Base-by-base conservation (phyloP, 2,113 vertebrate genomes). In the Gulo gulo region DNA sequence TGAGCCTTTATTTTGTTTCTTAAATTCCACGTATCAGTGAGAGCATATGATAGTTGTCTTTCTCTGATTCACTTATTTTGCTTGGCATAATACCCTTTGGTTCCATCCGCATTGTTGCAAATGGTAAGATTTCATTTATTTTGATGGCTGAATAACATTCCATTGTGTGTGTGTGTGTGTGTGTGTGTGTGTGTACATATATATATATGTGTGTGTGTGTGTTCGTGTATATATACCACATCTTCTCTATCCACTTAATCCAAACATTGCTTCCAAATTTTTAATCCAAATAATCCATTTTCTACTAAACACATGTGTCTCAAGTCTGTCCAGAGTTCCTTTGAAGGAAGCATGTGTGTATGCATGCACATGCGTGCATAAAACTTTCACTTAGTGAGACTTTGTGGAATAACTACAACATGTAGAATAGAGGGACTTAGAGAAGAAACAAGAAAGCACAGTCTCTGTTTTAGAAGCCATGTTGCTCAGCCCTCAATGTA, bases 281-380 rank as follows among this genome's bases (percentile, higher is more conserved):
- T 93, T 96, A 84, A 91, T 61, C 59, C 9, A 90, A 73, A 18
- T 69, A 88, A 93, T 79, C 47, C 39, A 79, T 73, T 94, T 31
- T 55, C 21, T 91, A 81, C 13, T 78, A 88, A 91, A 78, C 23
- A 89, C 11, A 76, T 4, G 6, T 74, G 39, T 42, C 71, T 97
- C 63, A 91, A 52, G 47, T 73, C 21, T 85, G 52, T 83, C 36
- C 42, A 73, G 31, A 69, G 14, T 50, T 9, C 47, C 42, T 81
- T 45, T 39, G 81, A 96, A 65, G 7, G n/a, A 15, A n/a, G 34
- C 42, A 20, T 29, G 18, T 39, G 47, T 67, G 24, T 18, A 15
- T 45, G 2, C 6, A 23, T 26, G 13, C 29, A 1, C 2, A 16
- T 71, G 20, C 50, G 29, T 63, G n/a, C 67, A 50, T 34, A 90